These are phyloP conservation scores for Sisor rabdophorus DNA, from an alignment of 2,113 vertebrate genomes.

Conservation along the genomic window DNA sequence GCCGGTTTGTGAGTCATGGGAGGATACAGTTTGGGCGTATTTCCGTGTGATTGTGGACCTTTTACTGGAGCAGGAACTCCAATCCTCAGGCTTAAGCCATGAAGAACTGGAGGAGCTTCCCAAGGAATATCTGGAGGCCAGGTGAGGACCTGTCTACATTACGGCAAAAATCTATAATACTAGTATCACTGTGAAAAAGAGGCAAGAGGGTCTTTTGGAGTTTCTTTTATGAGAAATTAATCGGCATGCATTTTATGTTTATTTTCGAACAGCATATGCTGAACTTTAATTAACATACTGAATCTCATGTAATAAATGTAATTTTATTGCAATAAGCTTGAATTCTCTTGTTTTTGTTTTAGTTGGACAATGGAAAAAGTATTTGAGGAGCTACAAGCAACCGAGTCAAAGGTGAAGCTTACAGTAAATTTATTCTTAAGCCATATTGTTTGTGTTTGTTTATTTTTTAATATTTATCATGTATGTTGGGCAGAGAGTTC, in stretches of 20 bases:
- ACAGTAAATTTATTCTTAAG: not conserved
- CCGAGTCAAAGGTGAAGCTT: constrained; percentile 81
- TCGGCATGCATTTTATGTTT: too few relatives aligned
- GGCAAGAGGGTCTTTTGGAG: too few relatives aligned
- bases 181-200: too few relatives aligned
- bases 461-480: not conserved
- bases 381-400: constrained; percentile 94
- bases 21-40: constrained; percentile 93
- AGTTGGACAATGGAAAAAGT: constrained; percentile 95
- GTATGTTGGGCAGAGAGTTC: constrained; percentile 75
- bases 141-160: constrained; percentile 65
- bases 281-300: too few relatives aligned
- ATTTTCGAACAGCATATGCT: too few relatives aligned
- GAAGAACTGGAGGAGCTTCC: constrained; percentile 85
- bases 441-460: not conserved
- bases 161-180: too few relatives aligned
- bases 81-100: constrained; percentile 77
- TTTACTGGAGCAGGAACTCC: constrained; percentile 90
- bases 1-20: constrained; percentile 92
- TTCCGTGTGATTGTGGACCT: constrained; percentile 95
- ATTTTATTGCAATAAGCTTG: too few relatives aligned
- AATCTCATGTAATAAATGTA: too few relatives aligned
- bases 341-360: constrained; percentile 6
- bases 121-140: constrained; percentile 86
- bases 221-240: too few relatives aligned